Conservation (phyloP, 2,888 invertebrate species). For the Hydropsyche betteni region DNA sequence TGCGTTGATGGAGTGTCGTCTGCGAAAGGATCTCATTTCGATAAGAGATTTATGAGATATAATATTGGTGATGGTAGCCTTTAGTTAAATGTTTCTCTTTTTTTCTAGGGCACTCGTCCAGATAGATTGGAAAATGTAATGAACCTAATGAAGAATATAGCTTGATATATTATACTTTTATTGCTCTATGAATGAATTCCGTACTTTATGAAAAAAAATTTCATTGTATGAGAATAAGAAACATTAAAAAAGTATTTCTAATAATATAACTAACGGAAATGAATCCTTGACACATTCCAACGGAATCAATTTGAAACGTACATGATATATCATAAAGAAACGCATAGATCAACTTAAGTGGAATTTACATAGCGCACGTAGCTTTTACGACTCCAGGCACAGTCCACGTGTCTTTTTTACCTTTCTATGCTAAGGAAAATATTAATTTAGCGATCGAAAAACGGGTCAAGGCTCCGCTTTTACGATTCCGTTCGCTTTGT, state of each 20-base stretch:
- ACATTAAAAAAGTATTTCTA: not conserved
- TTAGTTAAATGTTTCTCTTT: no score
- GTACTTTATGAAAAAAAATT: no score
- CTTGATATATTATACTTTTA: no score
- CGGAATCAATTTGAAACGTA: not conserved
- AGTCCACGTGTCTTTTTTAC: not conserved
- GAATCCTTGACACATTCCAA: not conserved
- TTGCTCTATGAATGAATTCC: no score
- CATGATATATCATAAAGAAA: not conserved
- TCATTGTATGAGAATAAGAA: not conserved
- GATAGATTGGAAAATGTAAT: no score
- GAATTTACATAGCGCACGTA: not conserved
- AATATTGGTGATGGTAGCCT: no score
- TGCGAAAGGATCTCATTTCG: no score
- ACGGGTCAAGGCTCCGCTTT: slow-evolving; percentile 11
- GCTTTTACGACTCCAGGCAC: not conserved
- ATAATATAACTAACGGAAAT: not conserved
- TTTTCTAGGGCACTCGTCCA: no score
- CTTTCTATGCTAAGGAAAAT: not conserved
- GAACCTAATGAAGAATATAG: no score
- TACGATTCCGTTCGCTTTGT: not conserved
- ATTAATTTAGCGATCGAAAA: not conserved
- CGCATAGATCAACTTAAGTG: no score
- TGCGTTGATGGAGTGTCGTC: no score
- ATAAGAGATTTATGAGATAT: no score